Evolutionary conservation across 2,797 vertebrate species (phyloP).

Genomic region (Phalanger gymnotis): DNA sequence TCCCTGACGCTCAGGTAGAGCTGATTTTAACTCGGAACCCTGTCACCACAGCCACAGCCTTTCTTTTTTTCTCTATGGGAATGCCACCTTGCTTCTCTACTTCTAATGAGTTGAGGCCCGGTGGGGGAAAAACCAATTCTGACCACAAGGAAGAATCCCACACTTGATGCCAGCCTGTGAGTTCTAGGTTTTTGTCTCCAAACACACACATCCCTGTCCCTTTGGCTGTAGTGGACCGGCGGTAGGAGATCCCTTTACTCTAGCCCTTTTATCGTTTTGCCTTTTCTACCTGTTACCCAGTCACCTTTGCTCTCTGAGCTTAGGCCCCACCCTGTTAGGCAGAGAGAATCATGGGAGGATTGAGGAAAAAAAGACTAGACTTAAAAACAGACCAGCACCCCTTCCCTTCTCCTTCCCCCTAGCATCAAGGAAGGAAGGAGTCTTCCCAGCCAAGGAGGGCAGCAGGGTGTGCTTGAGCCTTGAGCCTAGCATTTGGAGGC

Average conservation of each 20-base stretch:
- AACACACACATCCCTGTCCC: not conserved
- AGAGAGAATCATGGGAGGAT: not conserved
- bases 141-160: not conserved
- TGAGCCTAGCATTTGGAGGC: not conserved
- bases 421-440: not conserved
- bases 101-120: not conserved
- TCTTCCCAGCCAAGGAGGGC: not conserved
- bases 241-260: not conserved
- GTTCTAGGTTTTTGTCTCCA: not conserved
- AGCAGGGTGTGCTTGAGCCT: not conserved
- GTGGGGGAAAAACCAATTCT: not conserved
- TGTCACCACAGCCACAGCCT: not conserved
- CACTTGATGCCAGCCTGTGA: not conserved
- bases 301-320: not conserved
- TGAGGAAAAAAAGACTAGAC: not conserved
- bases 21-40: not conserved
- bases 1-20: not conserved
- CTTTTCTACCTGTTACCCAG: not conserved
- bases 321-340: not conserved
- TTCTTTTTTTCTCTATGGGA: not conserved
- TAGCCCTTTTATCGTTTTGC: not conserved
- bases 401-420: not conserved
- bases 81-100: not conserved
- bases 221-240: not conserved
- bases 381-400: not conserved